Percentiles rank a stretch among this genome's conserved stretches.
Conservation (phyloP, 2,113 vertebrate species). For the Phoenicopterus ruber region DNA sequence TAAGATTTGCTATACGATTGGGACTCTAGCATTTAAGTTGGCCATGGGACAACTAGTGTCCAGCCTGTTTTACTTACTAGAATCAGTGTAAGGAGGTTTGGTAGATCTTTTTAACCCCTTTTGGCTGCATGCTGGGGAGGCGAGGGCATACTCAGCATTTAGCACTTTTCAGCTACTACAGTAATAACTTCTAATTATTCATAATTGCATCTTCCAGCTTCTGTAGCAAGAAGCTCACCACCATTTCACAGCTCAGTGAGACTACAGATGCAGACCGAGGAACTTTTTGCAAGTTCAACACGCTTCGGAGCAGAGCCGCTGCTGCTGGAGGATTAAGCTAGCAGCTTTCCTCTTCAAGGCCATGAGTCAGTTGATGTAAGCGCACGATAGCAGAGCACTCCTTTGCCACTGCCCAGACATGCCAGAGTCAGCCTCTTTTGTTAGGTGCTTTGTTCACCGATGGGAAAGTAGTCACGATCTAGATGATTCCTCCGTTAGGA, state of each 20-base stretch:
- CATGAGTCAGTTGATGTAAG: conserved; percentile 48
- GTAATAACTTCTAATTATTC: background rate
- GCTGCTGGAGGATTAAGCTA: conserved; percentile 1
- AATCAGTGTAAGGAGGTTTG: background rate
- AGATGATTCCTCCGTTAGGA: conserved; percentile 46
- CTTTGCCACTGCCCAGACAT: conserved; percentile 54
- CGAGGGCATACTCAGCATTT: background rate
- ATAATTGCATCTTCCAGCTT: background rate
- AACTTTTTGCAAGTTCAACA: background rate
- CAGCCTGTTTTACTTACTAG: background rate
- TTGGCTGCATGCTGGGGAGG: background rate
- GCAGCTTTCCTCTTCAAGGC: conserved; percentile 1
- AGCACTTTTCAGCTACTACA: background rate
- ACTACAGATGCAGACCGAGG: background rate
- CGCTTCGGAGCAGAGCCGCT: background rate
- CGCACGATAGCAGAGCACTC: conserved; percentile 14
- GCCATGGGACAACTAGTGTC: background rate
- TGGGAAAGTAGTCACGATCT: conserved; percentile 56
- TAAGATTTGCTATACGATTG: background rate
- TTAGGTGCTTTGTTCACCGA: conserved; percentile 28
- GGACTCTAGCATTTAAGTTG: background rate
- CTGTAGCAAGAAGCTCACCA: background rate
- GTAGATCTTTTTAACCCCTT: background rate
- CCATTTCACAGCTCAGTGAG: background rate
- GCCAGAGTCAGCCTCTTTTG: conserved; percentile 54